Percentiles rank a stretch among this genome's conserved stretches.
phyloP scores from a whole-genome alignment of 2,797 vertebrate genomes.

The Ibycter americanus region DNA sequence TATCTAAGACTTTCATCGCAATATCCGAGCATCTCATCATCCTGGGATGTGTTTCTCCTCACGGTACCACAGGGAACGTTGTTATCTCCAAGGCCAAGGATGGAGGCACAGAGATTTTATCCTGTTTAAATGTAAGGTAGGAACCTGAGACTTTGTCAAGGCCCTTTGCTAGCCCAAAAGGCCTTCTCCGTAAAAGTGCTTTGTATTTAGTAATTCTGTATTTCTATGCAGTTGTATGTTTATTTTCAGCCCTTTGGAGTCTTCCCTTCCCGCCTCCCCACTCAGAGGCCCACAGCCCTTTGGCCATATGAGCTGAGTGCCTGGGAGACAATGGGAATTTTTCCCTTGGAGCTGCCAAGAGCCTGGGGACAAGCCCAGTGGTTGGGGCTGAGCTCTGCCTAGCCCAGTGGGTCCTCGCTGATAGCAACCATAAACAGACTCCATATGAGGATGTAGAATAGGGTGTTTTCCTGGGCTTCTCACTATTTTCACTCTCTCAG shows the following conservation, averaged over 20 bases:
- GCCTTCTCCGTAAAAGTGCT: background rate
- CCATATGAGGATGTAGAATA: background rate
- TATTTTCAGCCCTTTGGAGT: background rate
- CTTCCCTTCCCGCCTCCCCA: background rate
- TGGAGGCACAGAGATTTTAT: background rate
- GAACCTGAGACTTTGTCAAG: background rate
- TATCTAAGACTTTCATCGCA: background rate
- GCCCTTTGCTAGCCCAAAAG: background rate
- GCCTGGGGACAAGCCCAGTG: background rate
- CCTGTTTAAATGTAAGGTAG: background rate
- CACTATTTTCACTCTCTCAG: background rate
- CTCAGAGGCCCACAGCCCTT: background rate
- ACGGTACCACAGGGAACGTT: rapidly evolving
- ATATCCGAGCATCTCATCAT: background rate
- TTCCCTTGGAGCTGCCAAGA: background rate
- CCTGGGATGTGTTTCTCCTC: background rate
- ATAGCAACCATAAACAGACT: rapidly evolving
- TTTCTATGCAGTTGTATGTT: rapidly evolving
- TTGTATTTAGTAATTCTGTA: rapidly evolving
- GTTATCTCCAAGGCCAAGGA: background rate
- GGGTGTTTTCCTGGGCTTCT: background rate
- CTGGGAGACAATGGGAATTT: rapidly evolving
- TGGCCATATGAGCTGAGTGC: rapidly evolving
- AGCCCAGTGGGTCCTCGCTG: background rate
- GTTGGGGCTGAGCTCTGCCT: background rate